phyloP scores from a whole-genome alignment of 2,888 invertebrate species.

The Ypsolopha sequella region DNA sequence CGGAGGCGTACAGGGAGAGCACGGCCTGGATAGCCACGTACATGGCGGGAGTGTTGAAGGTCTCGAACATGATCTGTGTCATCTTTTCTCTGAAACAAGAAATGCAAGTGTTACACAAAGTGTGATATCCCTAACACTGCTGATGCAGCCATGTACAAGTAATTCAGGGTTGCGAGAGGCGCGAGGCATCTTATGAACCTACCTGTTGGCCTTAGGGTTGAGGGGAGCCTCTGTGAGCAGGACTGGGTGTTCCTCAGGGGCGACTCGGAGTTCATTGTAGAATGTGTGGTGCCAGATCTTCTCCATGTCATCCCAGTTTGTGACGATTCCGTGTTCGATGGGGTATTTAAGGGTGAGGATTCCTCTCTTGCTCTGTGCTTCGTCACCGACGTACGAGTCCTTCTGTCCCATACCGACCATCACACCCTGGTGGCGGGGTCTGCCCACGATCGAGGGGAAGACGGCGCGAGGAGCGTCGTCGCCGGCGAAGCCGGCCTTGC shows the following conservation, averaged over 20 bases:
- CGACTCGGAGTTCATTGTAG: conserved; percentile 97
- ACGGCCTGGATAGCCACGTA: conserved; percentile 96
- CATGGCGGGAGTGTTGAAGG: conserved; percentile 94
- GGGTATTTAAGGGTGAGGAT: conserved; percentile 96
- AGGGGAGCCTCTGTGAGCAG: conserved; percentile 89
- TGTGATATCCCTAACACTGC: conserved; percentile 6
- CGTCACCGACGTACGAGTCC: conserved; percentile 96
- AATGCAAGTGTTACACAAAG: conserved; percentile 10
- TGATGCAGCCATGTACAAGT: neutral
- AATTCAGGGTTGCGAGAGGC: neutral
- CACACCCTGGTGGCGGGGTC: conserved; percentile 92
- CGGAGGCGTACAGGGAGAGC: conserved; percentile 92
- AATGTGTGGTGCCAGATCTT: conserved; percentile 99
- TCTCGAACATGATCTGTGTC: conserved; percentile 95
- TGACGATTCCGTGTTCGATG: conserved; percentile 97
- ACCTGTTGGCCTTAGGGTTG: conserved; percentile 88
- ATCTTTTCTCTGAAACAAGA: conserved; percentile 79
- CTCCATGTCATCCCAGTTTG: conserved; percentile 99
- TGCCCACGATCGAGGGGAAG: conserved; percentile 95
- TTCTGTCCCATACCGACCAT: conserved; percentile 99
- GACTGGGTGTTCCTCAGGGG: conserved; percentile 93
- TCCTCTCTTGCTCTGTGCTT: conserved; percentile 96
- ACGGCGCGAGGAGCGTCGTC: conserved; percentile 96
- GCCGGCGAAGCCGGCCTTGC: conserved; percentile 97
- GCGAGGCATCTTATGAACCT: conserved; percentile 12